Base-by-base conservation (phyloP, 1,140 invertebrate species). In the Sitodiplosis mosellana region DNA sequence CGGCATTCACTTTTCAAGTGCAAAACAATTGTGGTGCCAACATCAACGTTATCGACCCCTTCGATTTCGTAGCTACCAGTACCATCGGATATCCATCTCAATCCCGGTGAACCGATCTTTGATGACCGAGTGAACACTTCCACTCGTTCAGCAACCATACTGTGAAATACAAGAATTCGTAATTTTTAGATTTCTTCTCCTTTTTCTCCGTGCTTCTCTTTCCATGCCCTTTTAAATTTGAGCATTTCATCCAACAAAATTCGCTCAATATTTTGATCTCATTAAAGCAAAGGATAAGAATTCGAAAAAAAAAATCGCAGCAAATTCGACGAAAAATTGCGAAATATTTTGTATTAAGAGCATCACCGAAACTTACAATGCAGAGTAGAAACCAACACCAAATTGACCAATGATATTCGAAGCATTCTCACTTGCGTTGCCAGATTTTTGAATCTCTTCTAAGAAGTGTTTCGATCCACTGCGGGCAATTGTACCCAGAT, bases 371-470 rank as follows among this genome's bases (percentile, higher is more conserved):
- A 27, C 27, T 27, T 27, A 27, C 27, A 97, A 97, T 1, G 84
- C 79, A 38, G 92, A 95, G 60, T 97, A 98, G 64, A 98, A 98
- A 10, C 94, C 94, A 14, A 98, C 94, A 51, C 93, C 94, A 74
- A 98, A 98, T 61, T 97, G 91, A 5, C 93, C 94, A 66, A 97
- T 97, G 48, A 97, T 94, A 49, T 80, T 78, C n/a, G 73, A 77
- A 4, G 72, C 60, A 48, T 74, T 73, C 15, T 75, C 70, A 22
- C 74, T 69, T 33, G 74, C 68, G 11, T 67, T 67, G 44, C 75
- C 66, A 59, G 82, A 75, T 19, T 77, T 71, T 60, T 87, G 81
- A n/a, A 92, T 61, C 60, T 91, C 71, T 60, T 93, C 80, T 47
- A 94, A 63, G 56, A 94, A 95, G 60, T 87, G 86, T 60, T 94